These are phyloP conservation scores for Chloroclystis v-ata DNA, from an alignment of 2,888 invertebrate genomes.

Conservation along the genomic window DNA sequence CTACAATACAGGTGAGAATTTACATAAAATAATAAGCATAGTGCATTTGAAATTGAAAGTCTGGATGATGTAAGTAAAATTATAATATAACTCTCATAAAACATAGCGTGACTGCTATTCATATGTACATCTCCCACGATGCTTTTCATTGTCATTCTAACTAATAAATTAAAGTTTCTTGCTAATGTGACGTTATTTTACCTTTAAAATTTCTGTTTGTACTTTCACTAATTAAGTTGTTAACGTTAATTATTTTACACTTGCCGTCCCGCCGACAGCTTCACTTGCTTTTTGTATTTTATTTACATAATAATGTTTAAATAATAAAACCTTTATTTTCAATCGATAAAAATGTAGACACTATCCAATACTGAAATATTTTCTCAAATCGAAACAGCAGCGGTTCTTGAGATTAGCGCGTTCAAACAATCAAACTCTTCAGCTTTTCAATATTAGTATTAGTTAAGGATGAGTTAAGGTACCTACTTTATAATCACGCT, in stretches of 20 bases:
- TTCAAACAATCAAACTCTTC: too few relatives aligned
- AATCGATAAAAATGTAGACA: too few relatives aligned
- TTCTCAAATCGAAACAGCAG: too few relatives aligned
- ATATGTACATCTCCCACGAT: conserved; percentile 67
- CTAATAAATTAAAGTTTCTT: conserved; percentile 50
- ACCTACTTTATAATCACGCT: too few relatives aligned
- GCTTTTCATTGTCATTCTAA: conserved; percentile 49
- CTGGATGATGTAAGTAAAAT: conserved; percentile 48
- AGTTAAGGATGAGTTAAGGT: too few relatives aligned
- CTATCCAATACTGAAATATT: too few relatives aligned
- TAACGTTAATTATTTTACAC: neutral
- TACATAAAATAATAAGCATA: conserved; percentile 8
- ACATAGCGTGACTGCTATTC: conserved; percentile 58
- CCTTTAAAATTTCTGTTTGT: conserved; percentile 26
- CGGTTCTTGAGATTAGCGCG: too few relatives aligned
- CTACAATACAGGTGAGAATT: neutral
- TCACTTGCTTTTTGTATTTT: too few relatives aligned
- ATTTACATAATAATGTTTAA: too few relatives aligned
- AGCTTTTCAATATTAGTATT: too few relatives aligned
- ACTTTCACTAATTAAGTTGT: conserved; percentile 38
- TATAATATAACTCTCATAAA: conserved; percentile 46
- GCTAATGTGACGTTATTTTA: conserved; percentile 43
- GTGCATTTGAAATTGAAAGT: conserved; percentile 56
- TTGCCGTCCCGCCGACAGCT: too few relatives aligned
- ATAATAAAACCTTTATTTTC: too few relatives aligned